Evolutionary conservation across 2,888 invertebrate species (phyloP), one percentile per base, ranked within the genome.

Genomic region (Melieria crassipennis): DNA sequence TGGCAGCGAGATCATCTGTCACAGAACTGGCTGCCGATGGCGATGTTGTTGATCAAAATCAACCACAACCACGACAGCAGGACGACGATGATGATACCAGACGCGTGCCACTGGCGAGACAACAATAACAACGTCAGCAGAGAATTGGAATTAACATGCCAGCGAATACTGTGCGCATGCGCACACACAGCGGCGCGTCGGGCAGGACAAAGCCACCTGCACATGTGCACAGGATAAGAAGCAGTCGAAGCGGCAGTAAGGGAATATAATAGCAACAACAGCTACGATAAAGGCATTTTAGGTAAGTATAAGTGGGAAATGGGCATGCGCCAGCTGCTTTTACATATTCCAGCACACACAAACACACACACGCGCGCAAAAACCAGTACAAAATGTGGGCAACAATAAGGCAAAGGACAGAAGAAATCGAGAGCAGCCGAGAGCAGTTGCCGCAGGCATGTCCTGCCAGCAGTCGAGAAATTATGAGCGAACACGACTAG

Each of bases 261-360:
- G 30, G 30, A 30, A 30, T 30, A 30, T 30, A 30, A 30, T 30
- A 30, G 30, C 30, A 30, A 30, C 30, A 30, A 30, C 30, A 30
- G 30, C 30, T 3, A 30, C 30, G 30, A 30, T 30, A 30, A 30
- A 30, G 30, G 30, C 30, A 30, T 30, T 30, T 30, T 30, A 30
- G 30, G 30, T 30, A 30, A 30, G 1, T 30, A 30, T 30, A 30
- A 52, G 30, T 52, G 50, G 67, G 60, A 67, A 71, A 69, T 71
- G 76, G 78, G 83, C 83, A 82, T 82, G 81, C 78, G 82, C 82
- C 84, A 83, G 83, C 83, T 83, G 83, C 77, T 75, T 71, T 71
- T 64, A 16, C 7, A 62, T 48, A 52, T 52, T 11, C n/a, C 9
- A 52, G 30, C 30, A 30, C 30, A 30, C 30, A 30, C 1, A 30